Conservation (phyloP, 1,140 invertebrate genomes). For the Apis laboriosa region DNA sequence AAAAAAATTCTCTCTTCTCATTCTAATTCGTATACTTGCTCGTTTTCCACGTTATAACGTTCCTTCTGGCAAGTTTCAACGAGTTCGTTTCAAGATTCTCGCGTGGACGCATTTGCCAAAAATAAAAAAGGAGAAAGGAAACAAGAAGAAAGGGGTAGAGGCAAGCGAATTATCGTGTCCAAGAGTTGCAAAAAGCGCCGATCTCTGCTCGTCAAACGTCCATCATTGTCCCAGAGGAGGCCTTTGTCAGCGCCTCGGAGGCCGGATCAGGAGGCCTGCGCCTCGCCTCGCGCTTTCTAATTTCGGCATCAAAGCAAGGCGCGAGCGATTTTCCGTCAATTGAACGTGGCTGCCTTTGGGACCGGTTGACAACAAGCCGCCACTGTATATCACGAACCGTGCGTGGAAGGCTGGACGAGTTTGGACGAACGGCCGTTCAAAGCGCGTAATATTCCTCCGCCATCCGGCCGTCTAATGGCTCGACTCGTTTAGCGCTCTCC, state of each 20-base stretch:
- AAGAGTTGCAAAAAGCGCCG: too few species aligned
- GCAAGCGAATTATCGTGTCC: not conserved
- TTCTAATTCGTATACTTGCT: too few species aligned
- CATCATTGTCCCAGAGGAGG: not conserved
- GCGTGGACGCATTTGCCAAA: too few species aligned
- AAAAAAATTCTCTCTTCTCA: too few species aligned
- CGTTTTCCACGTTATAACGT: not conserved
- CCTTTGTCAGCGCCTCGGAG: not conserved
- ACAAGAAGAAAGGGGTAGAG: rapidly evolving
- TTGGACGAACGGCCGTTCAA: constrained; percentile 56
- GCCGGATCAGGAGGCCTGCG: not conserved
- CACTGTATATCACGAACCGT: constrained; percentile 64
- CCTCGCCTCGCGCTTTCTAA: constrained; percentile 69
- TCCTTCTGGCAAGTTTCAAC: too few species aligned
- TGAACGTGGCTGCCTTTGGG: constrained; percentile 66
- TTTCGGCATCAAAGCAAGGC: constrained; percentile 78
- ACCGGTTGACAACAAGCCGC: constrained; percentile 56
- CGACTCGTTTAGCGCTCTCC: constrained; percentile 38
- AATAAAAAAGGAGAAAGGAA: too few species aligned
- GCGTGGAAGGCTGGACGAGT: constrained; percentile 57
- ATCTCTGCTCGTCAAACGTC: not conserved
- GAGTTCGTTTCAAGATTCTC: too few species aligned
- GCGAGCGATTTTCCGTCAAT: constrained; percentile 72
- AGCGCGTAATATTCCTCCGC: constrained; percentile 68
- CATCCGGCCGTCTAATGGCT: constrained; percentile 73